phyloP scores from a whole-genome alignment of 1,140 invertebrate genomes.

The Drosophila bifasciata region DNA sequence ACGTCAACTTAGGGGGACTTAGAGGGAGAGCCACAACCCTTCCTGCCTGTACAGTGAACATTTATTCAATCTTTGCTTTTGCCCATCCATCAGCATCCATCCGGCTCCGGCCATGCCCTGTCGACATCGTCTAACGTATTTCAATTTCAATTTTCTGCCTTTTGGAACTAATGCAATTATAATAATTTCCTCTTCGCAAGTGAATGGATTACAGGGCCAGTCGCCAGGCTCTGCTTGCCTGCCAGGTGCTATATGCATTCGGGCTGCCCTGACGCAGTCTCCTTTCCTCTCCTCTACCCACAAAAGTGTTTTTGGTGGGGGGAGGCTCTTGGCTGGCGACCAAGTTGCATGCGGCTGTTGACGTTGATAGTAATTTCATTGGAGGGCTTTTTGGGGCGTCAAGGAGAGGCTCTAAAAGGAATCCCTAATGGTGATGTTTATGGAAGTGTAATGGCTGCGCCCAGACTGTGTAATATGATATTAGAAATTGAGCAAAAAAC shows the following conservation, averaged over 20 bases:
- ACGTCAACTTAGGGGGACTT: slow-evolving; percentile 43
- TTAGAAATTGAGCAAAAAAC: too few relatives aligned
- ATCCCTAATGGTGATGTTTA: background rate
- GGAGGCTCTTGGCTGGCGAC: slow-evolving; percentile 60
- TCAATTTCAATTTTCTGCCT: slow-evolving; percentile 81
- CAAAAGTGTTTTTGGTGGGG: slow-evolving; percentile 7
- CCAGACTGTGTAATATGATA: background rate
- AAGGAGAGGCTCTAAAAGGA: slow-evolving; percentile 2
- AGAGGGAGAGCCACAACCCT: too few relatives aligned
- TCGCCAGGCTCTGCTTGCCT: slow-evolving; percentile 16
- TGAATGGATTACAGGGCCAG: slow-evolving; percentile 65
- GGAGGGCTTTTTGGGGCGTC: background rate
- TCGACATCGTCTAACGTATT: slow-evolving; percentile 58
- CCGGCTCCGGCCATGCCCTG: slow-evolving; percentile 59
- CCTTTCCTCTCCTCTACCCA: background rate
- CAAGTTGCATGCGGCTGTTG: slow-evolving; percentile 46
- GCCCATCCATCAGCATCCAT: slow-evolving; percentile 67
- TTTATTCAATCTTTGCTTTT: background rate
- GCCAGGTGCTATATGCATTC: slow-evolving; percentile 50
- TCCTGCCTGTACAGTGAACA: background rate
- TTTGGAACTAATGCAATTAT: slow-evolving; percentile 78
- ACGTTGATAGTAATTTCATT: slow-evolving; percentile 62
- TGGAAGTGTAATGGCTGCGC: background rate
- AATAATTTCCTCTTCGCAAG: slow-evolving; percentile 72
- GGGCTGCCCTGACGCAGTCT: slow-evolving; percentile 18